A percentile compares a stretch with the other conserved stretches of the same genome.
These are phyloP conservation scores for Indicator indicator DNA, from an alignment of 2,113 vertebrate species.

Conservation along the genomic window DNA sequence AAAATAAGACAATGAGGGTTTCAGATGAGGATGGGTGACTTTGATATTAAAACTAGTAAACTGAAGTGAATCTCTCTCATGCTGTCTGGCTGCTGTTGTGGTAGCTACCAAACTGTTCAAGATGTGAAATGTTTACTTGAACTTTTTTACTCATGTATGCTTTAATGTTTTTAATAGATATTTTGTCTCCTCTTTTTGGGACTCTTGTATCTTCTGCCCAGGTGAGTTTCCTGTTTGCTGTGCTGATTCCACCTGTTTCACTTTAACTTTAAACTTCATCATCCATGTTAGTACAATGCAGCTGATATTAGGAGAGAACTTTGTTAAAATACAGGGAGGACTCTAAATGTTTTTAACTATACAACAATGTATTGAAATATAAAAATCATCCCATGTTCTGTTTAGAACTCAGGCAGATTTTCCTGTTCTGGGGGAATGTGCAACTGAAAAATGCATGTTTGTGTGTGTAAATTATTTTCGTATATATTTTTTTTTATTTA, in stretches of 20 bases:
- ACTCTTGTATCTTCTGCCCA: slow-evolving; percentile 93
- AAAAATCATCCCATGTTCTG: background rate
- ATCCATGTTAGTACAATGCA: rapidly evolving
- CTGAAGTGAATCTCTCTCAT: background rate
- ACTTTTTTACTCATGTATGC: background rate
- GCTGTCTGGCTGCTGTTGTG: background rate
- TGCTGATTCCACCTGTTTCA: background rate
- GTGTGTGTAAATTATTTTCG: background rate
- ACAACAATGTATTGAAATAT: background rate
- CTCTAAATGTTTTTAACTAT: background rate
- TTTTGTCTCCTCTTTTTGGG: slow-evolving; percentile 95
- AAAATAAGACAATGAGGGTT: background rate
- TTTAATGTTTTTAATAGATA: slow-evolving; percentile 81
- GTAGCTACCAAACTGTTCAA: background rate
- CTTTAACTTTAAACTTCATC: background rate
- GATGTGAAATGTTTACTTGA: background rate
- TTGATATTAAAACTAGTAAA: background rate
- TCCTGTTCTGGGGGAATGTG: background rate
- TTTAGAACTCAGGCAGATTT: background rate
- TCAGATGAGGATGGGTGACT: background rate
- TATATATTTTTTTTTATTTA: no score
- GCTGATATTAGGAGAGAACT: background rate
- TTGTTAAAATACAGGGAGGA: background rate
- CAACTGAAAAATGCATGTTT: background rate
- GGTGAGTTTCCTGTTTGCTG: slow-evolving; percentile 75